Conservation (phyloP, 2,888 invertebrate genomes). For the Mechanitis messenoides region DNA sequence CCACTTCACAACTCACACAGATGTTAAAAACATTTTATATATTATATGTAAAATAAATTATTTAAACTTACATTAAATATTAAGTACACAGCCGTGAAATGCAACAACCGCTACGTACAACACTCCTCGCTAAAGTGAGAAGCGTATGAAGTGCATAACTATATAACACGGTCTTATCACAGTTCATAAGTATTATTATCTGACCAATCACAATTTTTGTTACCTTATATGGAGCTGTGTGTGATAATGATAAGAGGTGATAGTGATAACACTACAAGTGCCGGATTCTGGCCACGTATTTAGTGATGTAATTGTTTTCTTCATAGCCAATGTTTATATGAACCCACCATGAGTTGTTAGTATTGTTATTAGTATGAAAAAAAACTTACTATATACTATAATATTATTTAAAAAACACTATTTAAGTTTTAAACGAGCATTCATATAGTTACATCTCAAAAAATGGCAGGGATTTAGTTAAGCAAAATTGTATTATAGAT, state of each 20-base stretch:
- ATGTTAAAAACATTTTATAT: slow-evolving; percentile 4
- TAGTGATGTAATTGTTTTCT: neutral
- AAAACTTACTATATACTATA: too few relatives aligned
- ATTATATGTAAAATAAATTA: slow-evolving; percentile 9
- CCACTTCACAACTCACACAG: slow-evolving; percentile 17
- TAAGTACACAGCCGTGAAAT: slow-evolving; percentile 51
- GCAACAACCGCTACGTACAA: slow-evolving; percentile 58
- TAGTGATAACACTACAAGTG: slow-evolving; percentile 25
- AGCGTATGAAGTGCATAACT: slow-evolving; percentile 66
- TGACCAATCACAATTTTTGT: slow-evolving; percentile 82
- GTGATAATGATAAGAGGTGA: slow-evolving; percentile 50
- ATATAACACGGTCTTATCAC: slow-evolving; percentile 76
- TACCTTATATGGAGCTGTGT: slow-evolving; percentile 85
- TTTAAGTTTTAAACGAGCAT: too few relatives aligned
- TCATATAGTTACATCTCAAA: too few relatives aligned
- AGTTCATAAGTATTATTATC: slow-evolving; percentile 61
- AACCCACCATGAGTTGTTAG: too few relatives aligned
- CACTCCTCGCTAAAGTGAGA: slow-evolving; percentile 64
- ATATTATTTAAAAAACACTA: too few relatives aligned
- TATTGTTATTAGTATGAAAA: too few relatives aligned
- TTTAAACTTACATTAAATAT: slow-evolving; percentile 59
- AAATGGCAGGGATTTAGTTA: too few relatives aligned
- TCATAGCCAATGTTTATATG: too few relatives aligned
- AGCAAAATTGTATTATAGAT: too few relatives aligned
- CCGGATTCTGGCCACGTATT: neutral